Percentiles rank a stretch among this genome's conserved stretches.
phyloP scores from a whole-genome alignment of 2,888 invertebrate genomes.

The Platynereis dumerilii region DNA sequence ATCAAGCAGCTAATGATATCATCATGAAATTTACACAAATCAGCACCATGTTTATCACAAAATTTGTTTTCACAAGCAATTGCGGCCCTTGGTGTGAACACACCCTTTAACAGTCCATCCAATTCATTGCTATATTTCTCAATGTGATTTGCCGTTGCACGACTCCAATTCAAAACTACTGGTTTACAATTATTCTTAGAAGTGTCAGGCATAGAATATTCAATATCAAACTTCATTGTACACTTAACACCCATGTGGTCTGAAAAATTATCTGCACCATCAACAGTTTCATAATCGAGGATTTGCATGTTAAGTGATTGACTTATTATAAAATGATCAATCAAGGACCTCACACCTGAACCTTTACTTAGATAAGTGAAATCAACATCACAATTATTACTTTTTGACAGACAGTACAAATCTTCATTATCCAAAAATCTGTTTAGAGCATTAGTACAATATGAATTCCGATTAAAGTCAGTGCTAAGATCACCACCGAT shows the following conservation, averaged over 20 bases:
- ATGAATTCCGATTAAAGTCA: neutral
- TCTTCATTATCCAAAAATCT: neutral
- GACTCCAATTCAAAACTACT: neutral
- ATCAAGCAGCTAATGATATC: conserved; percentile 1
- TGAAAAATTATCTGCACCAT: conserved; percentile 1
- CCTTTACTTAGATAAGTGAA: conserved; percentile 1
- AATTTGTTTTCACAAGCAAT: neutral
- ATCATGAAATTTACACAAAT: conserved; percentile 8
- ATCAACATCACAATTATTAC: neutral
- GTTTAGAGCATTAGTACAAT: neutral
- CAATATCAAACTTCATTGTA: neutral
- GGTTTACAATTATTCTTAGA: neutral
- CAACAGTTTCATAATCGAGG: neutral
- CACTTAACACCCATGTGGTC: neutral
- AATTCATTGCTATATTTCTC: neutral
- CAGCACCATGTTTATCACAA: neutral
- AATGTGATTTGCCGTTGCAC: neutral
- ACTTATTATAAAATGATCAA: conserved; percentile 8
- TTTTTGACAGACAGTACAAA: neutral
- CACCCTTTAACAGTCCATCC: no score
- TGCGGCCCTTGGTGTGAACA: neutral
- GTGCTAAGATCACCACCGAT: conserved; percentile 1
- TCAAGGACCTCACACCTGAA: neutral
- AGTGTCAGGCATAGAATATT: no score
- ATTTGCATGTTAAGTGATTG: neutral